Evolutionary conservation across 1,140 invertebrate genomes (phyloP), one percentile per base, ranked within the genome.

Genomic region (Mercenaria mercenaria): DNA sequence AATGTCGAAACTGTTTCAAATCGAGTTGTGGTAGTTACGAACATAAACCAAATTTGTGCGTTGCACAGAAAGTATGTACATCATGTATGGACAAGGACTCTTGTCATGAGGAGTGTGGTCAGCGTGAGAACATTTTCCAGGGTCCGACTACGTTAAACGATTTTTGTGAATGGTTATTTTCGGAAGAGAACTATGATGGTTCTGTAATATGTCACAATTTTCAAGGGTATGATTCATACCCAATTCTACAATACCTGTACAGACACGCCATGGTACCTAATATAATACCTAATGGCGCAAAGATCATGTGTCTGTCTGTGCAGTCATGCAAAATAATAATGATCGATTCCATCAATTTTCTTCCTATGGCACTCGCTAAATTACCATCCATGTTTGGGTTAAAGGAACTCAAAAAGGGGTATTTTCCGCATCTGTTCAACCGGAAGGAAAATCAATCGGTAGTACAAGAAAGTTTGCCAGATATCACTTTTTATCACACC

Each of bases 341-440:
- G 61, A 85, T 69, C 15, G 64, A 72, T 26, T 85, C 43, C 10
- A 72, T 85, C 20, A 85, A 85, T 34, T 72, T 85, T 56, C 23
- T 85, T 10, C 82, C 82, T 85, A 52, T n/a, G n/a, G n/a, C n/a
- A n/a, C n/a, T n/a, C n/a, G 82, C 82, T 2, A 74, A 85, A 34
- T 20, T 85, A 56, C 82, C 82, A 26, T 1, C 13, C 4, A 52
- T 74, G 39, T 85, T 85, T 85, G 82, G 64, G 20, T 74, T 72
- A 1, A 43, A 26, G 10, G 64, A 85, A n/a, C 47, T 29, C 88
- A 10, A 74, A 56, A 13, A 88, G 81, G 47, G 90, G 85, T 88
- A 88, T 43, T 88, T 88, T 72, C 84, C 77, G 11, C 64, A 82
- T 41, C 47, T 81, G 15, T 88, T 81, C 37, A 88, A 85, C 52